These are phyloP conservation scores for Synanthedon andrenaeformis DNA, from an alignment of 2,888 invertebrate species.

Conservation along the genomic window DNA sequence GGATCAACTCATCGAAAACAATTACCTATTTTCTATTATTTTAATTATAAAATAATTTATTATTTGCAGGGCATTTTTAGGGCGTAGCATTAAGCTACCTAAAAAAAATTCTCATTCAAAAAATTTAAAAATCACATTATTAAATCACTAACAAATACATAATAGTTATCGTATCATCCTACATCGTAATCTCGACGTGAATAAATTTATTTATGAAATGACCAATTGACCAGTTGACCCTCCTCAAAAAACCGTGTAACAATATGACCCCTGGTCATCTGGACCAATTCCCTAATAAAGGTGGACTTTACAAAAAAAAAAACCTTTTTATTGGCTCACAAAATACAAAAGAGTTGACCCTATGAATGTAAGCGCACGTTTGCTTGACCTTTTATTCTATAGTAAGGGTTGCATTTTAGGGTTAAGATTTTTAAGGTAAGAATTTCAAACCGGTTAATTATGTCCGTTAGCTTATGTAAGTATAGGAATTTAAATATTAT, in stretches of 20 bases:
- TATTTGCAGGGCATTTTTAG: no score
- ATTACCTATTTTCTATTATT: no score
- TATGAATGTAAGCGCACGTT: slow-evolving; percentile 3
- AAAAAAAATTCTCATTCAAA: no score
- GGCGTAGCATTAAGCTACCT: no score
- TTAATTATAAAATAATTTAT: no score
- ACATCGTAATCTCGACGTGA: not conserved
- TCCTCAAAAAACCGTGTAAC: slow-evolving; percentile 32
- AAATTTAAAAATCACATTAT: not conserved
- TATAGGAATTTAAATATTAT: not conserved
- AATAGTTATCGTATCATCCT: not conserved
- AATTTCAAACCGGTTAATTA: no score
- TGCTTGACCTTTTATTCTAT: slow-evolving; percentile 33
- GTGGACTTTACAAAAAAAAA: slow-evolving; percentile 32
- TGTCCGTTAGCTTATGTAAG: no score
- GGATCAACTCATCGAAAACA: no score
- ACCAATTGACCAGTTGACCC: slow-evolving; percentile 42
- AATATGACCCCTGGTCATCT: slow-evolving; percentile 53
- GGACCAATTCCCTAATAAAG: slow-evolving; percentile 46
- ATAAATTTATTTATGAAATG: not conserved
- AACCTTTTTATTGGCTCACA: not conserved
- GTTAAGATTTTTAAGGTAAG: slow-evolving; percentile 22
- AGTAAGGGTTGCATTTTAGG: slow-evolving; percentile 24
- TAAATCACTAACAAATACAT: not conserved
- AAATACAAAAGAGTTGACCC: not conserved